A percentile compares a stretch with the other conserved stretches of the same genome.
Evolutionary conservation across 2,888 invertebrate genomes (phyloP).

Genomic region (Horisme vitalbata): DNA sequence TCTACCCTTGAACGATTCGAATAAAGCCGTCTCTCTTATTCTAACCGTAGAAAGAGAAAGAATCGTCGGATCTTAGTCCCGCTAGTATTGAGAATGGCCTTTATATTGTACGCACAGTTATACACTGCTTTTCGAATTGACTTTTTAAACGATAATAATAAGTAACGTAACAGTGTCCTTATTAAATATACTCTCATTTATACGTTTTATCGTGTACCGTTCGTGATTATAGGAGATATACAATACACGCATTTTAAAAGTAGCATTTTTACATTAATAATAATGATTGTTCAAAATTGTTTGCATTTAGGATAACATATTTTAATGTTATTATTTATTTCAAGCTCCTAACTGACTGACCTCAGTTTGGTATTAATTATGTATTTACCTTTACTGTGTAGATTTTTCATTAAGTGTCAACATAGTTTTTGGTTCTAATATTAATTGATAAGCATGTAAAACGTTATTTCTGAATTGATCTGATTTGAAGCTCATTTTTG

Average conservation of each 20-base stretch:
- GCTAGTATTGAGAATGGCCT: constrained; percentile 45
- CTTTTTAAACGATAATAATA: constrained; percentile 42
- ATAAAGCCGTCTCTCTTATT: constrained; percentile 22
- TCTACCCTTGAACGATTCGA: constrained; percentile 17
- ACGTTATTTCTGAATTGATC: constrained; percentile 28
- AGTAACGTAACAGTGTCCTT: constrained; percentile 40
- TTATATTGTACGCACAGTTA: constrained; percentile 46
- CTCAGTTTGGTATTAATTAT: too few species aligned
- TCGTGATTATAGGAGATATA: constrained; percentile 37
- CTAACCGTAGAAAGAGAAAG: constrained; percentile 20
- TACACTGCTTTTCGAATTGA: constrained; percentile 43
- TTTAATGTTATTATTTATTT: neutral
- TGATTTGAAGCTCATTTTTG: constrained; percentile 33
- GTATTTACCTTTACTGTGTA: too few species aligned
- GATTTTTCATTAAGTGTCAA: constrained; percentile 1
- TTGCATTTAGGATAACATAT: constrained; percentile 28
- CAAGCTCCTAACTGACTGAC: too few species aligned
- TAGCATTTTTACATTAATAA: constrained; percentile 59
- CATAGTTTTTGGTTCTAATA: constrained; percentile 17
- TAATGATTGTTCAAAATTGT: constrained; percentile 50
- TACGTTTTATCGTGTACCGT: constrained; percentile 41
- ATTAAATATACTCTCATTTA: constrained; percentile 45
- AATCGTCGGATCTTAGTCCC: constrained; percentile 37
- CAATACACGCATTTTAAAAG: constrained; percentile 58
- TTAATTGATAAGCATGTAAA: constrained; percentile 13